Conservation (phyloP, 2,888 invertebrate species). For the Zonitis immaculata region DNA sequence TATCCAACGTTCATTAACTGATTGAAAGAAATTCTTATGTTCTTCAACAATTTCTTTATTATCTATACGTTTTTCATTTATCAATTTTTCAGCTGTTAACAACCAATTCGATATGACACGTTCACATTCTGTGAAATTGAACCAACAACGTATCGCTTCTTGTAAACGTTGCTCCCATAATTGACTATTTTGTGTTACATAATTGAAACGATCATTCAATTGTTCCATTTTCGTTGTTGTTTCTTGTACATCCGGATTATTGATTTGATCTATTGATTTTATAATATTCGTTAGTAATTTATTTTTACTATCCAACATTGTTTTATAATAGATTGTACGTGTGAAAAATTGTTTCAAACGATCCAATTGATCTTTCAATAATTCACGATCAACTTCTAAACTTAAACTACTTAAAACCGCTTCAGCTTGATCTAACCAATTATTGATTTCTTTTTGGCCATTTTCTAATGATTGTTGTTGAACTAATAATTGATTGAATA, state of each 20-base stretch:
- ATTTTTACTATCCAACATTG: conserved; percentile 92
- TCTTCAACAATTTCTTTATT: conserved; percentile 75
- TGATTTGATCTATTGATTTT: conserved; percentile 69
- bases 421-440: conserved; percentile 85
- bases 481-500: conserved; percentile 75
- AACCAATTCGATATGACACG: conserved; percentile 82
- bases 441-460: conserved; percentile 78
- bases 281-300: conserved; percentile 86
- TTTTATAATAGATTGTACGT: conserved; percentile 83
- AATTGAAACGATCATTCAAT: conserved; percentile 78
- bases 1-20: conserved; percentile 78
- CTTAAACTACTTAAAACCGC: conserved; percentile 58
- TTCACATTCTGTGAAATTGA: conserved; percentile 74
- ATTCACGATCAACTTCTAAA: conserved; percentile 63
- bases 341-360: conserved; percentile 84
- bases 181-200: conserved; percentile 69
- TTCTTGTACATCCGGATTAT: conserved; percentile 69
- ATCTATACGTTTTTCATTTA: conserved; percentile 75
- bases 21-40: conserved; percentile 83
- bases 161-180: conserved; percentile 75
- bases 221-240: conserved; percentile 69
- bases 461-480: conserved; percentile 88
- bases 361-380: conserved; percentile 71
- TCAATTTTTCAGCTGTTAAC: conserved; percentile 73
- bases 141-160: conserved; percentile 78